These are phyloP conservation scores for Coilia nasus DNA, from an alignment of 2,797 vertebrate species.

Conservation along the genomic window DNA sequence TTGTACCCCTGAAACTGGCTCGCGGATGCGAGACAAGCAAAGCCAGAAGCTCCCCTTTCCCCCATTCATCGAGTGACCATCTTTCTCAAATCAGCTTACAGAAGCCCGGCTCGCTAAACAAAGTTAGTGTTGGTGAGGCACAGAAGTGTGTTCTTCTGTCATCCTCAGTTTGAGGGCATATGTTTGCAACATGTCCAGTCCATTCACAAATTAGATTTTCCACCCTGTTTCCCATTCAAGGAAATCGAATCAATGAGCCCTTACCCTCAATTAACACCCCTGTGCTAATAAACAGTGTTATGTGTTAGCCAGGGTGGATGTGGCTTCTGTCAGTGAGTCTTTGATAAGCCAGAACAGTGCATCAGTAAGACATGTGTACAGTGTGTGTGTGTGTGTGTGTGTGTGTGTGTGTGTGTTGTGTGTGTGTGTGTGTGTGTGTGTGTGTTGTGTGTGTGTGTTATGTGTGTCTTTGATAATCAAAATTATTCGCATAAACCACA, in stretches of 20 bases:
- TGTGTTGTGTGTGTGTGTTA: constrained; percentile 17
- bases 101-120: background rate
- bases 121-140: background rate
- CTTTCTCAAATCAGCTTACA: constrained; percentile 13
- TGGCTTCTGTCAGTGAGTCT: constrained; percentile 37
- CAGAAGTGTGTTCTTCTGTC: background rate
- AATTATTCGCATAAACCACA: constrained; percentile 13
- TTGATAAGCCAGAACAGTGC: constrained; percentile 43
- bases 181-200: constrained; percentile 12
- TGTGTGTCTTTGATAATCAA: constrained; percentile 28
- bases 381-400: background rate
- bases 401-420: constrained; percentile 2
- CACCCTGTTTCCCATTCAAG: background rate
- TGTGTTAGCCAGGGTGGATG: constrained; percentile 24
- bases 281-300: constrained; percentile 6
- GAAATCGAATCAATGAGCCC: background rate
- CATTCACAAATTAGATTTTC: background rate
- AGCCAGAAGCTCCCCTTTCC: background rate
- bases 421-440: constrained; percentile 23
- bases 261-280: constrained; percentile 43
- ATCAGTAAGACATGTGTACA: background rate
- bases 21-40: background rate
- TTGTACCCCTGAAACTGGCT: constrained; percentile 55
- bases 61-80: background rate
- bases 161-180: background rate